Base-by-base conservation (phyloP, 2,113 vertebrate species). In the Spea bombifrons region DNA sequence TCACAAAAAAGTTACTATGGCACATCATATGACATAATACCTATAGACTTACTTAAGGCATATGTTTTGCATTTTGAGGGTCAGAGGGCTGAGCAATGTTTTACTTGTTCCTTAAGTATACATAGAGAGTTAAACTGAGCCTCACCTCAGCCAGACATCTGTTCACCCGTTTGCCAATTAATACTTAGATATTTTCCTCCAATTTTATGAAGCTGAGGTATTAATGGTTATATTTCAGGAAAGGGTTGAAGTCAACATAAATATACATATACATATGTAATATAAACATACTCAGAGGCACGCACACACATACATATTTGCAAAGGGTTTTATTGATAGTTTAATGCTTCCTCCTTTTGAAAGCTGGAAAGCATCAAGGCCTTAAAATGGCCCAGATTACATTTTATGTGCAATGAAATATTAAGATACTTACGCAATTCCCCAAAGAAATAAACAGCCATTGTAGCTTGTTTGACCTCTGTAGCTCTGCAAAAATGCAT, bases 391-490 rank as follows among this genome's bases (percentile, higher is more conserved):
- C 64, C n/a, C 52, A 80, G 53, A 74, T 74, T 74, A 59, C 7
- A 68, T 68, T 80, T 74, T 68, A 80, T 74, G 64, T 47, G 65
- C 52, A 68, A 80, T 74, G 53, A 74, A 73, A 74, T 74, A 74
- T 74, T 80, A 59, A 67, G 63, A 79, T 72, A 67, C 64, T 80
- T 80, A 80, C 5, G 71, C 64, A 74, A 74, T 74, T 67, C 78
- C 72, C 78, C 3, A 15, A 73, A 79, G 50, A 73, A 73, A 73
- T 67, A 79, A 79, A 57, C 63, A 73, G 70, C 73, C 65, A 79
- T 63, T 73, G 49, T 79, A 79, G 77, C 70, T 79, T 73, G 55
- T 43, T 79, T 79, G 77, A 79, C 70, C 77, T 79, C 61, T 67
- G 77, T 79, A 79, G 77, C 71, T 73, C 61, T 79, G 61, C 17